These are phyloP conservation scores for Gyrodactylus bullatarudis DNA, from an alignment of 1,140 invertebrate genomes.

Conservation along the genomic window DNA sequence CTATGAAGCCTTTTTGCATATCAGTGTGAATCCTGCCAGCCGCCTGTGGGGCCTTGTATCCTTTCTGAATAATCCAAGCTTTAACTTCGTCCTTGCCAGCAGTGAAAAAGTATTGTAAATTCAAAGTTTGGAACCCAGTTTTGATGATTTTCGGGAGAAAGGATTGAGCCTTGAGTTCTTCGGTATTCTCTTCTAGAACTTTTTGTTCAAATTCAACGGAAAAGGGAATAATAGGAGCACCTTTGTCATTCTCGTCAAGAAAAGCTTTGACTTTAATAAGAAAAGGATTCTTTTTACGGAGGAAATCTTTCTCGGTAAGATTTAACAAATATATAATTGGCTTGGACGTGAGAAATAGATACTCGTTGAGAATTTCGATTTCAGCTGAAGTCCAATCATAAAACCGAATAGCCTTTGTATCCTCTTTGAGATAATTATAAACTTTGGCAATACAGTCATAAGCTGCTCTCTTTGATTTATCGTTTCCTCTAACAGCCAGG, in stretches of 20 bases:
- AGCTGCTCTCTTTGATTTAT: constrained; percentile 79
- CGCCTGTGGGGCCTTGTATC: constrained; percentile 81
- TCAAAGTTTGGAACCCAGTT: constrained; percentile 71
- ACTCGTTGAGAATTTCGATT: constrained; percentile 77
- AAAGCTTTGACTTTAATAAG: constrained; percentile 89
- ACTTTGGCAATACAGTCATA: constrained; percentile 56
- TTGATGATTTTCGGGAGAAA: constrained; percentile 81
- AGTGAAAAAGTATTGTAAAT: constrained; percentile 73
- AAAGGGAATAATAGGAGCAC: constrained; percentile 62
- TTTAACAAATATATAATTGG: constrained; percentile 88
- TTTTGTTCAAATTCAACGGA: constrained; percentile 61
- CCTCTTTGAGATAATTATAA: constrained; percentile 42
- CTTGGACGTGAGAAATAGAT: constrained; percentile 85
- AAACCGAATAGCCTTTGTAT: constrained; percentile 67
- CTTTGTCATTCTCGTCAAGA: constrained; percentile 83
- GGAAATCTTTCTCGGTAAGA: constrained; percentile 84
- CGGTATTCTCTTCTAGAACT: constrained; percentile 45
- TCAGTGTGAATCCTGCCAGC: constrained; percentile 91
- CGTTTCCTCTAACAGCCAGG: constrained; percentile 46
- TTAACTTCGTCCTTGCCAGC: constrained; percentile 78
- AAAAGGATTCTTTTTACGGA: constrained; percentile 95
- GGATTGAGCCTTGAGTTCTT: constrained; percentile 31
- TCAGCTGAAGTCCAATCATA: constrained; percentile 64
- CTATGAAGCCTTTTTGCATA: constrained; percentile 98
- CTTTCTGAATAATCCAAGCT: constrained; percentile 96